Conservation (phyloP, 2,113 vertebrate genomes). For the Rhynchopsitta pachyrhyncha region DNA sequence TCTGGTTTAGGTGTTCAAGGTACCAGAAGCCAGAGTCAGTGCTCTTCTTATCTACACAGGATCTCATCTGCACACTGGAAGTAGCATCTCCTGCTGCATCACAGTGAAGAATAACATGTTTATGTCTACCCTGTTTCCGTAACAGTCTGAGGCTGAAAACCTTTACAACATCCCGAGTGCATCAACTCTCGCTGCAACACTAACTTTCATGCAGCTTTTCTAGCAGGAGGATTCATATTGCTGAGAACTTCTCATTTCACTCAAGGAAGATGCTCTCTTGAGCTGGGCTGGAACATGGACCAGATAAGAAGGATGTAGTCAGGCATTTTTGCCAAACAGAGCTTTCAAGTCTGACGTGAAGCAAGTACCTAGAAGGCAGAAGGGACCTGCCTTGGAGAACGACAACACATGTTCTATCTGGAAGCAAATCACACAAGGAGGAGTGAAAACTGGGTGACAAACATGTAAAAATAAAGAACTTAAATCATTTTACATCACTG, state of each 20-base stretch:
- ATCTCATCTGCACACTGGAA: not conserved
- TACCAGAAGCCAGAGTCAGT: not conserved
- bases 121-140: not conserved
- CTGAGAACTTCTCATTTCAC: not conserved
- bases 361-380: not conserved
- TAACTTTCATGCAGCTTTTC: not conserved
- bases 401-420: not conserved
- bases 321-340: not conserved
- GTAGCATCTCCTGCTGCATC: not conserved
- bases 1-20: not conserved
- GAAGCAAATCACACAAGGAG: not conserved
- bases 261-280: not conserved
- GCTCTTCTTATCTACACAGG: not conserved
- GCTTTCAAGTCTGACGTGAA: not conserved
- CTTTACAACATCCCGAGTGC: not conserved
- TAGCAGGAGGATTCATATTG: not conserved
- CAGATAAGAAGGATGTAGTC: not conserved
- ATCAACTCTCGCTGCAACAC: not conserved
- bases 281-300: not conserved
- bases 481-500: not conserved
- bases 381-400: not conserved
- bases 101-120: not conserved
- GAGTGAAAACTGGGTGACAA: not conserved
- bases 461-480: not conserved
- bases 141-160: not conserved